A percentile compares a stretch with the other conserved stretches of the same genome.
These are phyloP conservation scores for Euphonia xanthogaster DNA, from an alignment of 2,797 vertebrate genomes.

Conservation along the genomic window DNA sequence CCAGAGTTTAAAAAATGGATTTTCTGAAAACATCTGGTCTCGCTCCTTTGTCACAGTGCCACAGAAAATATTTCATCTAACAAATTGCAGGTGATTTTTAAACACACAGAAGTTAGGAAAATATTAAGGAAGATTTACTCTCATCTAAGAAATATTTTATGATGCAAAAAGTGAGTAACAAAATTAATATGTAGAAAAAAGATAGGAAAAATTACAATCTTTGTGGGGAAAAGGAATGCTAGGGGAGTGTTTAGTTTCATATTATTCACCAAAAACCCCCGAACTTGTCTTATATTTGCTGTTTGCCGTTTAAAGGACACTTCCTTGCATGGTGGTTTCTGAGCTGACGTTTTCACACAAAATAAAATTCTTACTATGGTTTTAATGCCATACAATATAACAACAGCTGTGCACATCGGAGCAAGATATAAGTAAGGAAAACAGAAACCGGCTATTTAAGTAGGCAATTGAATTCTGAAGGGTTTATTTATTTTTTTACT, in stretches of 20 bases:
- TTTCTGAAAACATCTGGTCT: slow-evolving; percentile 32
- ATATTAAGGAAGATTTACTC: not conserved
- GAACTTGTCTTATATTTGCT: not conserved
- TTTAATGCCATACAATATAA: not conserved
- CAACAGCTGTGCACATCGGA: slow-evolving; percentile 7
- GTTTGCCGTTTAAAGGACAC: not conserved
- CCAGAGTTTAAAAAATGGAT: slow-evolving; percentile 4
- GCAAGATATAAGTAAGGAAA: not conserved
- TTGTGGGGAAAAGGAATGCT: not conserved
- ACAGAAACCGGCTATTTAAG: not conserved
- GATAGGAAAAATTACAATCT: not conserved
- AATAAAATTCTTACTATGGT: not conserved
- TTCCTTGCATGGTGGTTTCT: not conserved
- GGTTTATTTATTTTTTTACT: not conserved
- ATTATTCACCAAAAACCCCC: not conserved
- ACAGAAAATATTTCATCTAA: slow-evolving; percentile 47
- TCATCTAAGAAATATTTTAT: not conserved
- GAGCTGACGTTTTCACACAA: not conserved
- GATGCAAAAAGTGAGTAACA: not conserved
- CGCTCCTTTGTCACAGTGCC: slow-evolving; percentile 29
- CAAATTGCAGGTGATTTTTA: slow-evolving; percentile 43
- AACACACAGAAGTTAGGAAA: not conserved
- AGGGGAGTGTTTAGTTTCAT: not conserved
- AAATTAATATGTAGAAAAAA: not conserved
- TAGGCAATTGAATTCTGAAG: not conserved